Conservation (phyloP, 2,888 invertebrate genomes). For the Andrena hattorfiana region DNA sequence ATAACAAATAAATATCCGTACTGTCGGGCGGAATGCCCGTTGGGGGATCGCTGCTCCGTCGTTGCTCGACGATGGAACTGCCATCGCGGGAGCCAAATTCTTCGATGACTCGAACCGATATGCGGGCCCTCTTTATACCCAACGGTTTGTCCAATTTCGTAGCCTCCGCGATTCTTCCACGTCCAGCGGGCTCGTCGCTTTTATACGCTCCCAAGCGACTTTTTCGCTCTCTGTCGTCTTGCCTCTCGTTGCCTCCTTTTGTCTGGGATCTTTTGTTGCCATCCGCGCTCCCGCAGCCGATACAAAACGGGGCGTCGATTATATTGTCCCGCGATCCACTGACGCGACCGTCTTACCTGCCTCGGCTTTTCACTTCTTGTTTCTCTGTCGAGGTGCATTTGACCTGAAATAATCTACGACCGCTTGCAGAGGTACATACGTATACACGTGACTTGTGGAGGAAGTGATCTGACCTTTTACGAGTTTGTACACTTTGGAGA, state of each 20-base stretch:
- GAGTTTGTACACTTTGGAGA: background rate
- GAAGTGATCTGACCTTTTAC: background rate
- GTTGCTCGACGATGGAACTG: conserved; percentile 14
- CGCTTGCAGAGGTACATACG: background rate
- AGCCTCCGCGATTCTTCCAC: conserved; percentile 37
- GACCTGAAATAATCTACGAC: conserved; percentile 11
- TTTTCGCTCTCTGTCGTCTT: conserved; percentile 16
- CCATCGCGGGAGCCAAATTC: conserved; percentile 29
- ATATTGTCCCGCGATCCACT: conserved; percentile 39
- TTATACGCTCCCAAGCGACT: background rate
- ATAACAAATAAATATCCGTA: conserved; percentile 55
- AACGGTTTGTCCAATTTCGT: conserved; percentile 49
- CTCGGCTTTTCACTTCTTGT: background rate
- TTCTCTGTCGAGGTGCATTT: conserved; percentile 5
- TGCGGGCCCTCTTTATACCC: conserved; percentile 52
- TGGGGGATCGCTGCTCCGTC: background rate
- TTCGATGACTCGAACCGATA: conserved; percentile 53
- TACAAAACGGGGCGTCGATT: conserved; percentile 28
- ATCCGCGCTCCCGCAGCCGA: background rate
- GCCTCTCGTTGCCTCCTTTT: conserved; percentile 10
- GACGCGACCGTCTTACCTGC: conserved; percentile 14
- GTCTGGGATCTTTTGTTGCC: conserved; percentile 32
- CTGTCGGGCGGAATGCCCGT: conserved; percentile 23
- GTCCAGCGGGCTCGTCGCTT: conserved; percentile 28
- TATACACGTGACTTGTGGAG: background rate